These are phyloP conservation scores for Papilio gigon DNA, from an alignment of 2,888 invertebrate species.

Conservation along the genomic window DNA sequence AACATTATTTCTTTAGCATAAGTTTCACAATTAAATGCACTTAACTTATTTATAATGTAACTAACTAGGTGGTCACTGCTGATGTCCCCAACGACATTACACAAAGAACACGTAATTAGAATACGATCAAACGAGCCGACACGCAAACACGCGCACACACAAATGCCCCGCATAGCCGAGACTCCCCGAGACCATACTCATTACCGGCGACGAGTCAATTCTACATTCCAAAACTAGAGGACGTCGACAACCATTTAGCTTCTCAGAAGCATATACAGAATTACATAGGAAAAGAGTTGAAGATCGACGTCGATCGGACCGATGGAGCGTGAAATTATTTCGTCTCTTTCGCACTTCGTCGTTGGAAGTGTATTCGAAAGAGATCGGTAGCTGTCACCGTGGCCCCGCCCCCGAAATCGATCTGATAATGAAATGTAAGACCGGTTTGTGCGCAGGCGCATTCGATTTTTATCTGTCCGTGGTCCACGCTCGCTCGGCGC, in stretches of 20 bases:
- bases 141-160: conserved; percentile 10
- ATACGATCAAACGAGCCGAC: conserved; percentile 32
- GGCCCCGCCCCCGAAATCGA: conserved; percentile 75
- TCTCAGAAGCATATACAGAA: conserved; percentile 37
- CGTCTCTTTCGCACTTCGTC: conserved; percentile 55
- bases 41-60: neutral
- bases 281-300: conserved; percentile 38
- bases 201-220: conserved; percentile 31
- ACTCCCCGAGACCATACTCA: conserved; percentile 27
- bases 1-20: neutral
- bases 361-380: conserved; percentile 50
- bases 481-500: conserved; percentile 61
- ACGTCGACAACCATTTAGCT: conserved; percentile 35
- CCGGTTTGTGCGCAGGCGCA: conserved; percentile 65
- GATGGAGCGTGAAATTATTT: conserved; percentile 65
- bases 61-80: conserved; percentile 6
- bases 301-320: conserved; percentile 59
- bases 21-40: neutral
- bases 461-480: conserved; percentile 66
- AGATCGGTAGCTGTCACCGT: conserved; percentile 54
- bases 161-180: conserved; percentile 16
- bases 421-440: conserved; percentile 70
- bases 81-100: neutral
- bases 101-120: conserved; percentile 30
- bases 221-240: conserved; percentile 39